These are phyloP conservation scores for Asarcornis scutulata DNA, from an alignment of 2,113 vertebrate species.

Conservation along the genomic window DNA sequence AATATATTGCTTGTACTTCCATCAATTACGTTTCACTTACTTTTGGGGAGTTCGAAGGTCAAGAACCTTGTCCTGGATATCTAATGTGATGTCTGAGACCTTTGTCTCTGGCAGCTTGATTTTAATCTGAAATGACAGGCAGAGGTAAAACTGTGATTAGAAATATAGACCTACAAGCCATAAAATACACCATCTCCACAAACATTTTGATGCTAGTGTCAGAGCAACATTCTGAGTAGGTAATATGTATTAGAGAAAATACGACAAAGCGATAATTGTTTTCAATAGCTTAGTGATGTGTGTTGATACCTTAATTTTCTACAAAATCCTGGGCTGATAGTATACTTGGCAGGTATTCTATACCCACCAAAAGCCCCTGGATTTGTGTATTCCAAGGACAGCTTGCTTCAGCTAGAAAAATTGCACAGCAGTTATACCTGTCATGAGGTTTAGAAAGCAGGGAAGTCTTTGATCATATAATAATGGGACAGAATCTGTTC, in stretches of 20 bases:
- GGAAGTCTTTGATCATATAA: not conserved
- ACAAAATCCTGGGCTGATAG: not conserved
- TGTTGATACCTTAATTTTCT: not conserved
- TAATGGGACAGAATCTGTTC: not conserved
- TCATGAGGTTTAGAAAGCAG: not conserved
- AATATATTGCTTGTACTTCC: not conserved
- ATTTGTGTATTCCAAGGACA: not conserved
- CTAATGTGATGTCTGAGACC: conserved; percentile 84
- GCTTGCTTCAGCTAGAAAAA: not conserved
- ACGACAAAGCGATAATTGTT: not conserved
- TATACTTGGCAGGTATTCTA: not conserved
- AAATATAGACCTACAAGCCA: not conserved
- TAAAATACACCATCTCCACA: not conserved
- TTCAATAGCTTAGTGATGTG: not conserved
- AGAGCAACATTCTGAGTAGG: not conserved
- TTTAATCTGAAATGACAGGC: conserved; percentile 83
- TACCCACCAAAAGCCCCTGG: not conserved
- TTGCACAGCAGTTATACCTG: not conserved
- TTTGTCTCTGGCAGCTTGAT: conserved; percentile 90
- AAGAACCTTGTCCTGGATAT: conserved; percentile 87
- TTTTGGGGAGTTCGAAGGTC: conserved; percentile 89
- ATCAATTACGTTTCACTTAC: conserved; percentile 77
- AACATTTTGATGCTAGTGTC: not conserved
- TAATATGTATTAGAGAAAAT: not conserved
- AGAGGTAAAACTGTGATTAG: conserved; percentile 32